Percentiles rank a stretch among this genome's conserved stretches.
Evolutionary conservation across 2,888 invertebrate genomes (phyloP).

Genomic region (Unio pictorum): DNA sequence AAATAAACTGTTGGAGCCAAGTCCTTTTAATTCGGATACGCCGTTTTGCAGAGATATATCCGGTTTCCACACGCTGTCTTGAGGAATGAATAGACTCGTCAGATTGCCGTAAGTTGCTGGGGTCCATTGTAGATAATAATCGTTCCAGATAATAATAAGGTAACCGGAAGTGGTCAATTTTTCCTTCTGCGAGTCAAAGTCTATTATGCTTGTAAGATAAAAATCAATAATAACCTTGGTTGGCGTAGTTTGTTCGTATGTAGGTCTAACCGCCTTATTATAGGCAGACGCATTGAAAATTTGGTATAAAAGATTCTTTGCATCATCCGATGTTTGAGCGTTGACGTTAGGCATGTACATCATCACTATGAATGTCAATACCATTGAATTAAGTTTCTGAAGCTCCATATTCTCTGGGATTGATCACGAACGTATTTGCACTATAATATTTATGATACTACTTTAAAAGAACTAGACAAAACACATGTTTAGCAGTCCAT

Average conservation of each 20-base stretch:
- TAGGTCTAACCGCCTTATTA: slow-evolving; percentile 14
- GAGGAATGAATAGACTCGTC: background rate
- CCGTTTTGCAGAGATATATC: slow-evolving; percentile 8
- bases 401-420: too few relatives aligned
- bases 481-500: too few relatives aligned
- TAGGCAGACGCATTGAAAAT: slow-evolving; percentile 15
- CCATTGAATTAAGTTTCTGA: background rate
- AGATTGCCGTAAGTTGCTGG: slow-evolving; percentile 10
- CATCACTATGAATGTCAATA: background rate
- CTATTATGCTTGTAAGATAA: slow-evolving; percentile 16
- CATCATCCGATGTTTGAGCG: slow-evolving; percentile 1
- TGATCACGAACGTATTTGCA: too few relatives aligned
- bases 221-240: slow-evolving; percentile 23
- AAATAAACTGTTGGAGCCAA: slow-evolving; percentile 1
- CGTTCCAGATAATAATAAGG: slow-evolving; percentile 20
- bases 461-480: too few relatives aligned
- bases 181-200: slow-evolving; percentile 19
- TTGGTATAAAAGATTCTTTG: slow-evolving; percentile 6
- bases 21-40: slow-evolving; percentile 1
- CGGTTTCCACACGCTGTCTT: slow-evolving; percentile 8
- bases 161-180: slow-evolving; percentile 23
- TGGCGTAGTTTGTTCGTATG: slow-evolving; percentile 7
- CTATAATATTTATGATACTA: too few relatives aligned
- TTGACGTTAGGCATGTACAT: background rate
- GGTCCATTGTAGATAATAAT: slow-evolving; percentile 18